Evolutionary conservation across 2,113 vertebrate species (phyloP).

Genomic region (Malaclemys terrapin): DNA sequence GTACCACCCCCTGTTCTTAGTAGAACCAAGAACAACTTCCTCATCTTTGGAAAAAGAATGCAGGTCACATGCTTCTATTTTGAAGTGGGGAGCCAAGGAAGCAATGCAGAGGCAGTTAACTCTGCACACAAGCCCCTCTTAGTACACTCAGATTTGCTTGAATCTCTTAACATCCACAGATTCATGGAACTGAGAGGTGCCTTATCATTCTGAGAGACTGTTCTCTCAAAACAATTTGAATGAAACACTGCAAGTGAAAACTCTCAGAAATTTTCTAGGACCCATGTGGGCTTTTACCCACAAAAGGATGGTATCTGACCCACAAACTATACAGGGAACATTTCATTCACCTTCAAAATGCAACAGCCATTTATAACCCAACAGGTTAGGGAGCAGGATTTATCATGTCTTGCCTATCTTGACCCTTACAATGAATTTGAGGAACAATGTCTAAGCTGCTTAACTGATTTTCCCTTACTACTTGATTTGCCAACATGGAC

Average conservation of each 20-base stretch:
- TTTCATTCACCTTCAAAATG: neutral
- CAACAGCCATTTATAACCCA: neutral
- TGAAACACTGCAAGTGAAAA: neutral
- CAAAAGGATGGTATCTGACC: neutral
- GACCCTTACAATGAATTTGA: neutral
- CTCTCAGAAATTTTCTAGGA: neutral
- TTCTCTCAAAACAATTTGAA: neutral
- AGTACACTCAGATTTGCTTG: neutral
- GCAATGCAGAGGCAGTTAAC: neutral
- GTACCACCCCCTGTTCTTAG: neutral
- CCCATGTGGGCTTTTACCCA: neutral
- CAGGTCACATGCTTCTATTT: neutral
- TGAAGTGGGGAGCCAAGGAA: neutral
- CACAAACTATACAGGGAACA: neutral
- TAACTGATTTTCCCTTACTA: neutral
- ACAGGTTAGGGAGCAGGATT: neutral
- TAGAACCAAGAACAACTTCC: neutral
- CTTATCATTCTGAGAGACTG: neutral
- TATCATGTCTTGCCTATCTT: neutral
- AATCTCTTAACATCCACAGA: neutral
- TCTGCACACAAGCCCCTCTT: neutral
- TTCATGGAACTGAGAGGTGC: neutral
- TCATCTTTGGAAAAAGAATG: neutral
- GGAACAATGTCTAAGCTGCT: neutral
- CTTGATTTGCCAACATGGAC: neutral